Conservation (phyloP, 2,113 vertebrate species). For the Dicentrarchus labrax region DNA sequence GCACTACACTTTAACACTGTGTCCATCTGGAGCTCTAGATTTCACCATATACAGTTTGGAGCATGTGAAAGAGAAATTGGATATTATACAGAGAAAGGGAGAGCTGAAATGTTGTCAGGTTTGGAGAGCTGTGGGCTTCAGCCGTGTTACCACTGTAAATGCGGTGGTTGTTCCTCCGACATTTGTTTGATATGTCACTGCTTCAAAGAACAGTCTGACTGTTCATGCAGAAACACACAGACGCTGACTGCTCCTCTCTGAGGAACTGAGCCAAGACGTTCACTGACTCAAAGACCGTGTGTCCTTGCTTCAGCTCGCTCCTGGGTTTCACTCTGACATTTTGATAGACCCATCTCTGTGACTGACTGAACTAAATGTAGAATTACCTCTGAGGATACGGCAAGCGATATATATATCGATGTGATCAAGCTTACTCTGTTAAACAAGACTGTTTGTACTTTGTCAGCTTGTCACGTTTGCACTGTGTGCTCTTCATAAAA, state of each 20-base stretch:
- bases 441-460: constrained; percentile 20
- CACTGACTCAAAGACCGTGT: constrained; percentile 7
- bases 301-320: constrained; percentile 20
- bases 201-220: constrained; percentile 28
- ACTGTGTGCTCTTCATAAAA: not conserved
- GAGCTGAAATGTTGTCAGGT: constrained; percentile 3
- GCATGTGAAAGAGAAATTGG: not conserved
- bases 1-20: not conserved
- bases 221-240: constrained; percentile 45
- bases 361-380: constrained; percentile 14
- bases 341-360: constrained; percentile 7
- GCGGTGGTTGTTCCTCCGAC: constrained; percentile 21
- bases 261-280: constrained; percentile 12
- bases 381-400: not conserved
- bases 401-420: not conserved
- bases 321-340: constrained; percentile 46
- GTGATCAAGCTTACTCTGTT: not conserved
- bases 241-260: constrained; percentile 33
- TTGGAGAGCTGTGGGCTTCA: constrained; percentile 8
- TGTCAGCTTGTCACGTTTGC: not conserved
- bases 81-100: not conserved
- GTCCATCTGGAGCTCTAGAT: not conserved
- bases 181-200: constrained; percentile 43
- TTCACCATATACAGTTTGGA: not conserved
- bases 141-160: not conserved